Evolutionary conservation across 2,888 invertebrate genomes (phyloP).

Genomic region (Lycia hirtaria): DNA sequence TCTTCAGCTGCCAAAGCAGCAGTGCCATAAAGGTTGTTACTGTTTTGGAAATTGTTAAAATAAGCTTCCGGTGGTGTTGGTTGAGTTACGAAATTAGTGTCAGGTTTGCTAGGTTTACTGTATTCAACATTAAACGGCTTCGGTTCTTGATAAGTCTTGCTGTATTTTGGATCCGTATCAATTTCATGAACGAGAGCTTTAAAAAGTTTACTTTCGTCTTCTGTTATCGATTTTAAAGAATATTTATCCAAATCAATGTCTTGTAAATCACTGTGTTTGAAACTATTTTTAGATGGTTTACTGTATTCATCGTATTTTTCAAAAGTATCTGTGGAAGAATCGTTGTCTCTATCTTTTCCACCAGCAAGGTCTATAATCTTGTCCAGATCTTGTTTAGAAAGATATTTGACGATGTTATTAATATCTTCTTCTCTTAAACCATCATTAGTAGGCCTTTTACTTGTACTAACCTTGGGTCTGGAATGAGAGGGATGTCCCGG

Average conservation of each 20-base stretch:
- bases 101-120: conserved; percentile 15
- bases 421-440: conserved; percentile 71
- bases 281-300: conserved; percentile 38
- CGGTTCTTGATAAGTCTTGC: conserved; percentile 16
- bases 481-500: conserved; percentile 14
- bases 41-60: conserved; percentile 27
- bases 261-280: conserved; percentile 38
- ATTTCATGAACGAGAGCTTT: conserved; percentile 37
- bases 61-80: conserved; percentile 28
- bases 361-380: conserved; percentile 68
- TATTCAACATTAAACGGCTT: conserved; percentile 23
- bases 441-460: conserved; percentile 60
- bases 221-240: conserved; percentile 15
- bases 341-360: conserved; percentile 47
- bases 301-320: conserved; percentile 32
- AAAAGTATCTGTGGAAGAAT: conserved; percentile 37
- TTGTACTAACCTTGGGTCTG: conserved; percentile 64
- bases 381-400: conserved; percentile 73
- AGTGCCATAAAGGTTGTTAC: conserved; percentile 27
- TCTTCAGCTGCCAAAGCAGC: conserved; percentile 46
- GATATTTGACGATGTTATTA: conserved; percentile 67
- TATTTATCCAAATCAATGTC: conserved; percentile 19
- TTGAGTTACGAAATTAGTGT: conserved; percentile 15
- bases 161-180: conserved; percentile 35
- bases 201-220: conserved; percentile 35